These are phyloP conservation scores for Xiphophorus couchianus DNA, from an alignment of 2,113 vertebrate genomes.

Conservation along the genomic window DNA sequence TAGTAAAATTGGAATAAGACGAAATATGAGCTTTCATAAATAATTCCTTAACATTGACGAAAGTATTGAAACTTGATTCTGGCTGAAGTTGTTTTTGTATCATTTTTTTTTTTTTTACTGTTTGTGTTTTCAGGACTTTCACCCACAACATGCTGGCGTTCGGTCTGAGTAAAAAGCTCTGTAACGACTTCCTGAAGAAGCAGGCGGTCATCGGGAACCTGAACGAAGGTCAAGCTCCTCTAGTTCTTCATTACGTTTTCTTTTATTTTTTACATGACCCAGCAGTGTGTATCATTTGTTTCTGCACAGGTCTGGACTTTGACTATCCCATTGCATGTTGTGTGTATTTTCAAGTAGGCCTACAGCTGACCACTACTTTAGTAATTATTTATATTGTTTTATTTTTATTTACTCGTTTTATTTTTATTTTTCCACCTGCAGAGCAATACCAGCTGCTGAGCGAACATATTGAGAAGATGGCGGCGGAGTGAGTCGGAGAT, in stretches of 20 bases:
- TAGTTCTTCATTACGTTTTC: not conserved
- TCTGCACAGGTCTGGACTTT: too few species aligned
- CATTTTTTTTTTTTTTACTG: too few species aligned
- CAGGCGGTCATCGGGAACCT: conserved; percentile 94
- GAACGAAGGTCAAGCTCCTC: conserved; percentile 85
- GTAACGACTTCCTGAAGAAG: conserved; percentile 95
- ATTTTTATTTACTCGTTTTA: too few species aligned
- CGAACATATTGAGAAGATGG: conserved; percentile 95
- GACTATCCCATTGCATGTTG: too few species aligned
- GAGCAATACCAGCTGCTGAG: conserved; percentile 95
- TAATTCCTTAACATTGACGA: too few species aligned
- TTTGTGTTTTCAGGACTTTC: conserved; percentile 85
- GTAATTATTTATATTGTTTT: too few species aligned
- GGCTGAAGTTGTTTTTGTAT: too few species aligned
- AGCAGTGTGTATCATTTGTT: not conserved
- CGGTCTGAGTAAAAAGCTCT: conserved; percentile 92
- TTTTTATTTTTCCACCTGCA: conserved; percentile 55
- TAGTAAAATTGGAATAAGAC: too few species aligned
- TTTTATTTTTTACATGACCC: not conserved
- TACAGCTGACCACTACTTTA: too few species aligned
- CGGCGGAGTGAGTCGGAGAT: conserved; percentile 77
- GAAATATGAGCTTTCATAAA: too few species aligned
- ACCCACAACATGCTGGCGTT: conserved; percentile 98
- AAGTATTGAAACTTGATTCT: too few species aligned
- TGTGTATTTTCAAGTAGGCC: too few species aligned